A percentile compares a stretch with the other conserved stretches of the same genome.
Evolutionary conservation across 2,797 vertebrate genomes (phyloP).

Genomic region (Trachops cirrhosus): DNA sequence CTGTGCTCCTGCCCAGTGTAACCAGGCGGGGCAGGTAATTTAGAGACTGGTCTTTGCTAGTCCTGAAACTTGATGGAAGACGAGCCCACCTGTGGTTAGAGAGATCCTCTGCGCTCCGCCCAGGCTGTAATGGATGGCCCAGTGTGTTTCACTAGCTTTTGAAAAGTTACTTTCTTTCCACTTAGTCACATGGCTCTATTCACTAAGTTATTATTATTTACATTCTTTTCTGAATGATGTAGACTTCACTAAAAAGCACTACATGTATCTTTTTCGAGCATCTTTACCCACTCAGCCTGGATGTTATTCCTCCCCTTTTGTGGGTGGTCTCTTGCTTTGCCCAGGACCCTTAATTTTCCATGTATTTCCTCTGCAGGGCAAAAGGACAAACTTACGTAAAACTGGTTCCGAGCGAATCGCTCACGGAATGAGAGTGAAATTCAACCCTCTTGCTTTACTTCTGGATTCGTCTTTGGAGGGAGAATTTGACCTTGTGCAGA

Average conservation of each 20-base stretch:
- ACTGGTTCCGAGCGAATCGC: conserved; percentile 92
- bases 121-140: not conserved
- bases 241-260: not conserved
- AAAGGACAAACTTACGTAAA: conserved; percentile 97
- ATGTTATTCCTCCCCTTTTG: not conserved
- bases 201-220: too few relatives aligned
- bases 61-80: not conserved
- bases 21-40: not conserved
- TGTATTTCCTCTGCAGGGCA: conserved; percentile 85
- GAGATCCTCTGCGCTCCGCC: not conserved
- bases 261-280: not conserved
- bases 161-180: not conserved
- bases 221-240: not conserved
- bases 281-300: too few relatives aligned
- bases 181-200: not conserved
- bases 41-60: not conserved
- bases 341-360: not conserved
- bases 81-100: not conserved
- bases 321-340: not conserved
- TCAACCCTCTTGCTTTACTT: conserved; percentile 95
- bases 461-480: conserved; percentile 98
- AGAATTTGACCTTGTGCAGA: conserved; percentile 97
- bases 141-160: not conserved
- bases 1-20: not conserved
- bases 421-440: conserved; percentile 95